phyloP scores from a whole-genome alignment of 2,797 vertebrate species.

The Anguilla megastoma region DNA sequence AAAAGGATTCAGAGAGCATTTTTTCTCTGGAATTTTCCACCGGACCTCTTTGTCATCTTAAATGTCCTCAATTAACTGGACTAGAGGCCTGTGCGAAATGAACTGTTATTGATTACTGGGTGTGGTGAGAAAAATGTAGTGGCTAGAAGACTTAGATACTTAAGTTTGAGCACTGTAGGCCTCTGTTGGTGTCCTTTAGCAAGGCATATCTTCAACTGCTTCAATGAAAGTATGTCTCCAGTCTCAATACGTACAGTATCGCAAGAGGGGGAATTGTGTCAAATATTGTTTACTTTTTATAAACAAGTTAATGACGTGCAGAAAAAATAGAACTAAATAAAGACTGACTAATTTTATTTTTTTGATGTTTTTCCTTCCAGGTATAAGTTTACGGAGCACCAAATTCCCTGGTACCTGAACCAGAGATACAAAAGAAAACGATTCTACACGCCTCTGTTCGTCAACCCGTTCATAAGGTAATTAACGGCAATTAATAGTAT shows the following conservation, averaged over 20 bases:
- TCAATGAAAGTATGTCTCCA: neutral
- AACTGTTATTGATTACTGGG: neutral
- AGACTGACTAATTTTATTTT: neutral
- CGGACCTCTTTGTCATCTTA: neutral
- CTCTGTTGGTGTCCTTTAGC: neutral
- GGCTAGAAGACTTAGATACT: neutral
- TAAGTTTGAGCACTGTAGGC: neutral
- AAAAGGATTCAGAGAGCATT: neutral
- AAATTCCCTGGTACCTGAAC: slow-evolving; percentile 94
- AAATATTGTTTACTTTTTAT: neutral
- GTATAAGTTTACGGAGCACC: slow-evolving; percentile 88
- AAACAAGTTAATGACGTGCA: neutral
- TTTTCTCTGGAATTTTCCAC: neutral
- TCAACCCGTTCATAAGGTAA: slow-evolving; percentile 82
- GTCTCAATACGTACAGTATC: neutral
- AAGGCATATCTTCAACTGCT: neutral
- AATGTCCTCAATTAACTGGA: neutral
- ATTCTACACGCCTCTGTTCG: slow-evolving; percentile 82
- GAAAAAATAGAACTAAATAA: neutral
- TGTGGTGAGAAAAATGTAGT: neutral
- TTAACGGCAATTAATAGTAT: slow-evolving; percentile 17
- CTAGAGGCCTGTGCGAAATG: neutral
- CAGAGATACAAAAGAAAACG: slow-evolving; percentile 76
- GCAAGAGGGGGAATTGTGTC: neutral
- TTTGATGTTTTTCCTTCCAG: slow-evolving; percentile 60